These are phyloP conservation scores for Semaprochilodus insignis DNA, from an alignment of 2,797 vertebrate species.

Conservation along the genomic window DNA sequence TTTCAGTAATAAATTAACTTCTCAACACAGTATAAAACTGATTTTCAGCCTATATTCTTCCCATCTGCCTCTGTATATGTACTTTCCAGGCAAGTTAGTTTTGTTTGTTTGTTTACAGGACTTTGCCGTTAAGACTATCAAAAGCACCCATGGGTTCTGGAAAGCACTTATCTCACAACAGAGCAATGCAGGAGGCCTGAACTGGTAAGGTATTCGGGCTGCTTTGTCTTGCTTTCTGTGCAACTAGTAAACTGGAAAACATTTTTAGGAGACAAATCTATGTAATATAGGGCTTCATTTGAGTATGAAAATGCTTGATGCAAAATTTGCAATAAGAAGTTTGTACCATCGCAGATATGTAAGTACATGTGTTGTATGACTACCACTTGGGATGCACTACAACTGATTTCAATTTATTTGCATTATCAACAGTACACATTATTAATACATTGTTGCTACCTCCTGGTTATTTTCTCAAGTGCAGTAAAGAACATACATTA, in stretches of 20 bases:
- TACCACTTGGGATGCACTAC: no score
- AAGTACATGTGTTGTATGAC: no score
- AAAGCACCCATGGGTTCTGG: constrained; percentile 90
- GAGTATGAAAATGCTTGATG: no score
- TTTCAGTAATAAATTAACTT: neutral
- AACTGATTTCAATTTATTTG: no score
- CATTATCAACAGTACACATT: no score
- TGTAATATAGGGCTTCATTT: neutral
- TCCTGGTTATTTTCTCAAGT: no score
- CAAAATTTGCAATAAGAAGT: no score
- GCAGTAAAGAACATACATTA: no score
- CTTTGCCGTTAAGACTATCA: constrained; percentile 89
- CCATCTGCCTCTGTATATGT: neutral
- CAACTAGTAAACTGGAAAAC: neutral
- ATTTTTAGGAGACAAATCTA: neutral
- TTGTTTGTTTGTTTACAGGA: constrained; percentile 73
- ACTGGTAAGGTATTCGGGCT: constrained; percentile 80
- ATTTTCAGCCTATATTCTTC: neutral
- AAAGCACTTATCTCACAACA: constrained; percentile 86
- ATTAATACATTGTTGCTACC: no score
- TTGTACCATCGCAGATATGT: no score
- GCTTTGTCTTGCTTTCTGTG: neutral
- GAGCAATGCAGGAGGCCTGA: constrained; percentile 81
- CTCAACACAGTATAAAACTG: neutral
- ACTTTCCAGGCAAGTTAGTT: no score